Percentiles rank a stretch among this genome's conserved stretches.
These are phyloP conservation scores for Drosophila anceps DNA, from an alignment of 2,888 invertebrate genomes.

Conservation along the genomic window DNA sequence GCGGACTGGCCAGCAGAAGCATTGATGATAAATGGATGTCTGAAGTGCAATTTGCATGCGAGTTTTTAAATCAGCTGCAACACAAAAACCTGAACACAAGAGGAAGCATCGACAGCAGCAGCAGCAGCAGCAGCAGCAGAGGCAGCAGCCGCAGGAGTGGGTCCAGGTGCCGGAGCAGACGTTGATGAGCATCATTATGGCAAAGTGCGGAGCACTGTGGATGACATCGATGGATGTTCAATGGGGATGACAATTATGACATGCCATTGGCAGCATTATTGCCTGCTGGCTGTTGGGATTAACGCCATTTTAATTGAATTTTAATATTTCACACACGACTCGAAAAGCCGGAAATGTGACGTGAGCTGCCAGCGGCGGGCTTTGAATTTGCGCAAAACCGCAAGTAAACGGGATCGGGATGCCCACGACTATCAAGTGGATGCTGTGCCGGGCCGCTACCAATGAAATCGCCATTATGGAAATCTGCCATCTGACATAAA, in stretches of 20 bases:
- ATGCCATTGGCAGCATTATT: constrained; percentile 62
- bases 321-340: constrained; percentile 82
- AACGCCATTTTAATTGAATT: constrained; percentile 84
- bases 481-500: constrained; percentile 69
- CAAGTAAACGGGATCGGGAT: constrained; percentile 73
- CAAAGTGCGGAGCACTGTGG: constrained; percentile 50
- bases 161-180: constrained; percentile 17
- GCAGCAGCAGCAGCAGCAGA: not conserved
- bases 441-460: constrained; percentile 14
- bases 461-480: constrained; percentile 77
- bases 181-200: constrained; percentile 76
- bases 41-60: constrained; percentile 77
- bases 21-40: constrained; percentile 67
- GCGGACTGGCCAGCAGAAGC: not conserved
- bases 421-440: constrained; percentile 25
- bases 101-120: not conserved
- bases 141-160: not conserved
- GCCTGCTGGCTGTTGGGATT: constrained; percentile 72
- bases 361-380: constrained; percentile 45
- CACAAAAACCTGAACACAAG: constrained; percentile 19
- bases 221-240: constrained; percentile 67
- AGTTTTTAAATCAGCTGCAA: constrained; percentile 65
- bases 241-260: constrained; percentile 82
- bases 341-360: constrained; percentile 61
- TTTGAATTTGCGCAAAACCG: constrained; percentile 67